Conservation (phyloP, 2,888 invertebrate species). For the Heteropelma amictum region DNA sequence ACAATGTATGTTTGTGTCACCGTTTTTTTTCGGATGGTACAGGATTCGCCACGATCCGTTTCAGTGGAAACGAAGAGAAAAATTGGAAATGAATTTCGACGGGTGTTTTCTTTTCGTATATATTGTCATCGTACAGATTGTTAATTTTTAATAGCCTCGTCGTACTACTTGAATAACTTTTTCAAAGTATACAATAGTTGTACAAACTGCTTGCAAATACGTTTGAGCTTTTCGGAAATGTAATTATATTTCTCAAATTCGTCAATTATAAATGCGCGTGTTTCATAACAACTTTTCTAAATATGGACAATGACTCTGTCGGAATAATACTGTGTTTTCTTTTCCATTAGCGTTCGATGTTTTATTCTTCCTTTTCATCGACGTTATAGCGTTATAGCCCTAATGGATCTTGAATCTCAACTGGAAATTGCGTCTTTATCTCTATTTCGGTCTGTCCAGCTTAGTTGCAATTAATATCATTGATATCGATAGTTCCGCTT, state of each 20-base stretch:
- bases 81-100: not conserved
- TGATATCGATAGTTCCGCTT: not conserved
- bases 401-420: too few species aligned
- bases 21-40: too few species aligned
- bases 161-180: constrained; percentile 9
- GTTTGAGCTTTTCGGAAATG: constrained; percentile 11
- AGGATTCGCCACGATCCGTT: too few species aligned
- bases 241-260: not conserved
- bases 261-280: constrained; percentile 15
- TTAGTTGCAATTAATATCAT: constrained; percentile 1
- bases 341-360: too few species aligned
- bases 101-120: constrained; percentile 15
- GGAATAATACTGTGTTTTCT: not conserved
- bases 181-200: constrained; percentile 4
- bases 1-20: too few species aligned
- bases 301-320: constrained; percentile 8
- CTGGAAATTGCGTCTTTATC: too few species aligned
- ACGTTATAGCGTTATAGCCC: too few species aligned
- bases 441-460: not conserved
- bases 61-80: not conserved
- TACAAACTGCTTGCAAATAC: constrained; percentile 26
- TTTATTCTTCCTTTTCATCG: too few species aligned
- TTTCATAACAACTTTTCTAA: not conserved
- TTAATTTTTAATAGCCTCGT: constrained; percentile 27
- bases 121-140: constrained; percentile 53